These are phyloP conservation scores for Falco punctatus DNA, from an alignment of 2,113 vertebrate genomes.

Conservation along the genomic window DNA sequence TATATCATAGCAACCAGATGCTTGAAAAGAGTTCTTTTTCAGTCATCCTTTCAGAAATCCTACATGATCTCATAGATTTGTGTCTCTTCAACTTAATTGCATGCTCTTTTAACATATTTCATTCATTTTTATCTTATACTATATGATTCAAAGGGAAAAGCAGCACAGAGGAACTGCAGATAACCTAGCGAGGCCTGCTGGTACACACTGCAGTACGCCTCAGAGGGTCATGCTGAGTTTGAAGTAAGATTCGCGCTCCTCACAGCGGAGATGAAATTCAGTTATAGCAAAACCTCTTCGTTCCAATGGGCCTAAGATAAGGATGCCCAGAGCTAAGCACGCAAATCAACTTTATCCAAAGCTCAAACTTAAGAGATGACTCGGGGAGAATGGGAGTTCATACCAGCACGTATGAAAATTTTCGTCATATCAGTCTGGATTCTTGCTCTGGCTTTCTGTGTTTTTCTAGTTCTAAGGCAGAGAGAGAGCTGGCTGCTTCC, in stretches of 20 bases:
- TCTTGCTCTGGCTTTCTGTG: not conserved
- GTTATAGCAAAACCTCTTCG: not conserved
- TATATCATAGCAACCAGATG: constrained; percentile 36
- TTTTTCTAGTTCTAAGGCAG: not conserved
- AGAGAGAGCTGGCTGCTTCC: not conserved
- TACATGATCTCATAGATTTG: constrained; percentile 45
- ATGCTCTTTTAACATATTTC: constrained; percentile 39
- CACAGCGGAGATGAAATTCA: constrained; percentile 11
- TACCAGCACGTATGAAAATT: not conserved
- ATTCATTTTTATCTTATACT: constrained; percentile 42
- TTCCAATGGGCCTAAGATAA: constrained; percentile 19
- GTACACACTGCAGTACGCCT: not conserved
- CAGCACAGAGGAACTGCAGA: constrained; percentile 8
- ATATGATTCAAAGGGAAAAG: constrained; percentile 35
- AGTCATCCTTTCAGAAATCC: constrained; percentile 41
- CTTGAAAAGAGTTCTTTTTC: constrained; percentile 51
- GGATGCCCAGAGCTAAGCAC: not conserved
- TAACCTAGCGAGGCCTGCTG: constrained; percentile 17
- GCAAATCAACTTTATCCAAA: not conserved
- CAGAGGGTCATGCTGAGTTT: constrained; percentile 29
- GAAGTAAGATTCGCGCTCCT: not conserved
- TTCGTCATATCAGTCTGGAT: not conserved
- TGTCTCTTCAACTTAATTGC: constrained; percentile 45
- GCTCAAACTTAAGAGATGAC: not conserved
- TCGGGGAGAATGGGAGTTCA: not conserved